Evolutionary conservation across 1,140 invertebrate species (phyloP).

Genomic region (Andrena cerasifolii): DNA sequence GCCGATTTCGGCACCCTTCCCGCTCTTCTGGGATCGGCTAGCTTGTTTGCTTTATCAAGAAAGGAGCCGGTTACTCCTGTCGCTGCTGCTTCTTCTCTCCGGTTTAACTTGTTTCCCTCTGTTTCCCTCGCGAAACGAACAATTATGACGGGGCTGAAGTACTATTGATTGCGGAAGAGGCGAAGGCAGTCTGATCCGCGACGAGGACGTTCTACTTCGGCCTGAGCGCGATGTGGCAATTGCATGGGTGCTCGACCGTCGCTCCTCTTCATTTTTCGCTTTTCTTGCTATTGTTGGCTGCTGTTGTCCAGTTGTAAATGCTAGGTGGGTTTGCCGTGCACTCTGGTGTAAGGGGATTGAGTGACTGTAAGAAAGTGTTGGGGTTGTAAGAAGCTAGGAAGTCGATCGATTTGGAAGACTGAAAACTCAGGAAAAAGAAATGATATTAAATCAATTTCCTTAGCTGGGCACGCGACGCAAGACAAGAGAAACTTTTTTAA

Average conservation of each 20-base stretch:
- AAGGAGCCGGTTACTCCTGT: neutral
- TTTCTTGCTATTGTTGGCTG: no score
- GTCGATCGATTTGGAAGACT: no score
- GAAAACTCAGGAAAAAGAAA: no score
- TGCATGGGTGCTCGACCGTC: neutral
- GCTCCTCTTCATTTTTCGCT: neutral
- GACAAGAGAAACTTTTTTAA: no score
- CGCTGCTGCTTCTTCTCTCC: neutral
- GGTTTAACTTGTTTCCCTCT: neutral
- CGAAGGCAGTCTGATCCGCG: neutral
- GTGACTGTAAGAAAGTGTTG: no score
- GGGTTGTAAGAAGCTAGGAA: no score
- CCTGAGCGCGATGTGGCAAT: neutral
- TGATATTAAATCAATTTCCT: no score
- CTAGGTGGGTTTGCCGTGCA: no score
- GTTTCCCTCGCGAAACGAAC: neutral
- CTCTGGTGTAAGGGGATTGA: no score
- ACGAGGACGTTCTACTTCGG: neutral
- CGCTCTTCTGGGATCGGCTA: neutral
- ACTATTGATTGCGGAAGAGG: neutral
- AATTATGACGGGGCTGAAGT: neutral
- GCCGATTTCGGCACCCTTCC: neutral
- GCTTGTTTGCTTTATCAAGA: constrained; percentile 12
- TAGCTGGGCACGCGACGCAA: no score
- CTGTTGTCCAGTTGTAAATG: no score